These are phyloP conservation scores for Apotomis turbidana DNA, from an alignment of 2,888 invertebrate genomes.

Conservation along the genomic window DNA sequence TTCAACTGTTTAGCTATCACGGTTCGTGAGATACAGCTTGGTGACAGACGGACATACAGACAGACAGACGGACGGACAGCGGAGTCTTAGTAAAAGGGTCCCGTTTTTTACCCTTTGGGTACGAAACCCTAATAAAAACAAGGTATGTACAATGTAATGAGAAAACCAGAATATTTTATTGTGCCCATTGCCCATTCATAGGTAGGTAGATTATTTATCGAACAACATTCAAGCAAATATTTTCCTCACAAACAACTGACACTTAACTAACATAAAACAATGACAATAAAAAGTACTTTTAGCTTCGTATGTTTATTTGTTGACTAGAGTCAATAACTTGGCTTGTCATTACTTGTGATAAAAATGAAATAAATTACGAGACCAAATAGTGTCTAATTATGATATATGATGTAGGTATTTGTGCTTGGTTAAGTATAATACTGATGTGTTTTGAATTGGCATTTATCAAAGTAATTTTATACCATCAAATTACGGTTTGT, in stretches of 20 bases:
- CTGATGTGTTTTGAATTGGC: too few species aligned
- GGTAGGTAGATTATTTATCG: conserved; percentile 6
- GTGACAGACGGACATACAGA: too few species aligned
- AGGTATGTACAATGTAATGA: not conserved
- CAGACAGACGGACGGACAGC: too few species aligned
- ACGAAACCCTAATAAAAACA: too few species aligned
- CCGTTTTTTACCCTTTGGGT: too few species aligned
- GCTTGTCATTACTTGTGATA: conserved; percentile 3
- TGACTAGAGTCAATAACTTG: conserved; percentile 2
- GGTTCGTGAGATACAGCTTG: too few species aligned
- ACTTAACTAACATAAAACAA: conserved; percentile 13
- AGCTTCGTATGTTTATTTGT: conserved; percentile 10
- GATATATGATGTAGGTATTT: not conserved
- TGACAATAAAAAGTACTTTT: conserved; percentile 19
- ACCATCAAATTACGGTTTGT: too few species aligned
- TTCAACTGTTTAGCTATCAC: too few species aligned
- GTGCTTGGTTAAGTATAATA: not conserved
- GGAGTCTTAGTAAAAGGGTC: too few species aligned
- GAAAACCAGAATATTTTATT: conserved; percentile 6
- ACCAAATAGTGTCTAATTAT: not conserved
- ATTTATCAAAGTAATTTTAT: too few species aligned
- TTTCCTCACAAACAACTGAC: conserved; percentile 11
- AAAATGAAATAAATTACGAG: not conserved
- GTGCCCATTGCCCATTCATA: conserved; percentile 13
- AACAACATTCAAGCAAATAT: conserved; percentile 22